Evolutionary conservation across 2,888 invertebrate genomes (phyloP).

Genomic region (Heliconius ismenius): DNA sequence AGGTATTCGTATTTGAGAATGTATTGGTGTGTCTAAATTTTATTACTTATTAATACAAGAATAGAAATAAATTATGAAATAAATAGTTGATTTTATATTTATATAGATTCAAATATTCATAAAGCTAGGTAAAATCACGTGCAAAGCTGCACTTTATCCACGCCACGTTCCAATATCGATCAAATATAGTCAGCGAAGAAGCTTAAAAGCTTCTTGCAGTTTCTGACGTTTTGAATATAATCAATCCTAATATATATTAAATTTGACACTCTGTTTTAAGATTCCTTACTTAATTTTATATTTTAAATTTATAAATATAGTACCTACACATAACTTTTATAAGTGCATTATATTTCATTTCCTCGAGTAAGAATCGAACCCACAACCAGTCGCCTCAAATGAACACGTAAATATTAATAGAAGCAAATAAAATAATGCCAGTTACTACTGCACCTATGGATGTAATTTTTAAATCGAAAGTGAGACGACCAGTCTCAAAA

Average conservation of each 20-base stretch:
- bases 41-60: background rate
- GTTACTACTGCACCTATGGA: too few relatives aligned
- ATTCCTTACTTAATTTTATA: background rate
- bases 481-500: background rate
- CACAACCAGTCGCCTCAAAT: too few relatives aligned
- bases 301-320: too few relatives aligned
- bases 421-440: too few relatives aligned
- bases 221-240: background rate
- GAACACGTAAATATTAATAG: too few relatives aligned
- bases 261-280: background rate
- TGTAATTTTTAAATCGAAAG: too few relatives aligned
- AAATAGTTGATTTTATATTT: background rate
- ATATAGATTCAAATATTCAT: background rate
- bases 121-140: conserved; percentile 27
- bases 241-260: background rate
- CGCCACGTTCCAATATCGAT: conserved; percentile 18
- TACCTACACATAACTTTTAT: too few relatives aligned
- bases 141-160: conserved; percentile 31
- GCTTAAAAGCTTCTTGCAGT: conserved; percentile 6
- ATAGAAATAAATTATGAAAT: background rate
- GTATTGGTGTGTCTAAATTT: background rate
- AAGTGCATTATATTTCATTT: too few relatives aligned
- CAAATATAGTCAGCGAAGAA: conserved; percentile 3
- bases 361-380: too few relatives aligned
- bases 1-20: too few relatives aligned